Evolutionary conservation across 2,797 vertebrate genomes (phyloP).

Genomic region (Gambusia yucatana): DNA sequence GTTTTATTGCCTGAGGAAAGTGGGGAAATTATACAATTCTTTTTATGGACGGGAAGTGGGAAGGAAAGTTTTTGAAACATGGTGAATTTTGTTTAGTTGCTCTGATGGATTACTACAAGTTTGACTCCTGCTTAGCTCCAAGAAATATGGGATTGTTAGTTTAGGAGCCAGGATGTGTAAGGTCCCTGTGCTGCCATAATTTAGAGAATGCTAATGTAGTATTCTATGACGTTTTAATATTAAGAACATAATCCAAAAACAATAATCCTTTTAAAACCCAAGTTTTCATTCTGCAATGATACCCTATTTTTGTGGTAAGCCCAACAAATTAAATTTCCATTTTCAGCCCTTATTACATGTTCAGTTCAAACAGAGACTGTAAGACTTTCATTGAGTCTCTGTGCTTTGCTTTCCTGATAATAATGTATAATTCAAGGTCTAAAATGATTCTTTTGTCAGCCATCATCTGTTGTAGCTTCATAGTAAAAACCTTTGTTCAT

Average conservation of each 20-base stretch:
- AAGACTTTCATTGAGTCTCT: not conserved
- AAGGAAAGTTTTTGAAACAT: not conserved
- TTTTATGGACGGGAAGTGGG: not conserved
- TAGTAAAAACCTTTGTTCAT: not conserved
- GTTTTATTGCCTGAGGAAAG: slow-evolving; percentile 13
- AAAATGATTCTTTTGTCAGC: not conserved
- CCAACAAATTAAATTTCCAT: not conserved
- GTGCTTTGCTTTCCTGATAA: not conserved
- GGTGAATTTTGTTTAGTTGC: not conserved
- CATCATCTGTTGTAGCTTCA: not conserved
- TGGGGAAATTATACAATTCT: slow-evolving; percentile 1
- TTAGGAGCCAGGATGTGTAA: not conserved
- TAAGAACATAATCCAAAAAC: not conserved
- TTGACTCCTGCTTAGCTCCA: not conserved
- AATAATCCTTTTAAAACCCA: not conserved
- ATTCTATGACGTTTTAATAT: not conserved
- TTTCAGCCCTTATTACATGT: not conserved
- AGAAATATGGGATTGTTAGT: not conserved
- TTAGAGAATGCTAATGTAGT: not conserved
- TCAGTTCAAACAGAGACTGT: not conserved
- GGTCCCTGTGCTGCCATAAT: not conserved
- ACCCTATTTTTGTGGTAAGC: not conserved
- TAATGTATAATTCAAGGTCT: not conserved
- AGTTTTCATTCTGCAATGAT: not conserved
- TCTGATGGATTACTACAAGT: not conserved